These are phyloP conservation scores for Andrena praecox DNA, from an alignment of 2,888 invertebrate species.

Conservation along the genomic window DNA sequence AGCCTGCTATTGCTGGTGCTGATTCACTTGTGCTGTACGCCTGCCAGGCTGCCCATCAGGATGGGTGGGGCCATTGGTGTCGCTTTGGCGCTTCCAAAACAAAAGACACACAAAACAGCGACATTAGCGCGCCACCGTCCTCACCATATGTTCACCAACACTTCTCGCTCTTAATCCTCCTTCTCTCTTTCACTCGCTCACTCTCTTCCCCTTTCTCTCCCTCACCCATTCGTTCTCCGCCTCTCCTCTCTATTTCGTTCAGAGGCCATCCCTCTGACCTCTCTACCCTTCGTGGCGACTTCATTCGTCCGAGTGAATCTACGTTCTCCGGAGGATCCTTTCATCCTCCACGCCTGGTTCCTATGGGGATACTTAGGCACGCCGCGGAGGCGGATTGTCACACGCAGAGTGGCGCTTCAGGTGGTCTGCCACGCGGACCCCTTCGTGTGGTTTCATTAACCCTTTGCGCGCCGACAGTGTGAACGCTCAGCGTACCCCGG, in stretches of 20 bases:
- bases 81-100: conserved; percentile 83
- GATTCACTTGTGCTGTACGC: conserved; percentile 80
- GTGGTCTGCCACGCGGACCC: too few species aligned
- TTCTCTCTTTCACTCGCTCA: conserved; percentile 19
- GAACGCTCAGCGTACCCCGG: too few species aligned
- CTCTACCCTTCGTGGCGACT: neutral
- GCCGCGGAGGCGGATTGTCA: too few species aligned
- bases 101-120: conserved; percentile 81
- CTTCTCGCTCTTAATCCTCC: conserved; percentile 2
- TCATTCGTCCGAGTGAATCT: too few species aligned
- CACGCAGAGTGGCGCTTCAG: too few species aligned
- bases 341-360: too few species aligned
- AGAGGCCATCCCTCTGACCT: neutral
- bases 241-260: neutral
- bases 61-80: conserved; percentile 78
- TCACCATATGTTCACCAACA: conserved; percentile 36
- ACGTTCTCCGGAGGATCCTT: neutral
- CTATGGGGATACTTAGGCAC: too few species aligned
- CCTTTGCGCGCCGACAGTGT: too few species aligned
- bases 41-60: conserved; percentile 78
- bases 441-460: too few species aligned
- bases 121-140: conserved; percentile 77
- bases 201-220: conserved; percentile 27
- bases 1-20: conserved; percentile 57
- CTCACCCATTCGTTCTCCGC: conserved; percentile 19